These are phyloP conservation scores for Tarsius wallacei DNA, from an alignment of 2,797 vertebrate species.

Conservation along the genomic window DNA sequence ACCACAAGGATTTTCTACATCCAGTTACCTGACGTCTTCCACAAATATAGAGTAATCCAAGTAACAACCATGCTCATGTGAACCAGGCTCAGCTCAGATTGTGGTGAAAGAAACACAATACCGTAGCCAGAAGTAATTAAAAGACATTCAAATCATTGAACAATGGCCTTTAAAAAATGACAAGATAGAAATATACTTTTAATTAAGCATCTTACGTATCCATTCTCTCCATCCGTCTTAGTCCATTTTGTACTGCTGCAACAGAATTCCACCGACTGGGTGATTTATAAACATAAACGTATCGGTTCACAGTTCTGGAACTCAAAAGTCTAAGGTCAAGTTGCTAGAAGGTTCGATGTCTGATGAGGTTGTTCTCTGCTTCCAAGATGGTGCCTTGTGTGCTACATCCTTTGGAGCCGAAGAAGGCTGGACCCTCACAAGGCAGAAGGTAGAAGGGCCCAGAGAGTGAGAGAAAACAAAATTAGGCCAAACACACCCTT, in stretches of 20 bases:
- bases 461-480: too few relatives aligned
- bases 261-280: not conserved
- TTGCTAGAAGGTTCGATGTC: not conserved
- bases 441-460: not conserved
- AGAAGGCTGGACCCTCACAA: not conserved
- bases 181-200: conserved; percentile 7
- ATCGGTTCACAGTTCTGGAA: not conserved
- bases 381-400: not conserved
- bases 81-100: conserved; percentile 24
- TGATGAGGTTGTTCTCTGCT: not conserved
- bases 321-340: not conserved
- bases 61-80: not conserved
- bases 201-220: conserved; percentile 46
- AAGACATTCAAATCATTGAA: conserved; percentile 63
- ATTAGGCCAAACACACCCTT: too few relatives aligned
- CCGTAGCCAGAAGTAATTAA: conserved; percentile 47
- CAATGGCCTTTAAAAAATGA: conserved; percentile 30
- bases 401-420: not conserved
- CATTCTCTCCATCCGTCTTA: not conserved
- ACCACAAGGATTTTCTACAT: not conserved
- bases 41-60: not conserved
- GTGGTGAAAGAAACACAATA: conserved; percentile 4
- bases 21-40: not conserved
- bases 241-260: not conserved
- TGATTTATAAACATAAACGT: not conserved